A percentile compares a stretch with the other conserved stretches of the same genome.
phyloP scores from a whole-genome alignment of 2,797 vertebrate genomes.

The Valencia hispanica region DNA sequence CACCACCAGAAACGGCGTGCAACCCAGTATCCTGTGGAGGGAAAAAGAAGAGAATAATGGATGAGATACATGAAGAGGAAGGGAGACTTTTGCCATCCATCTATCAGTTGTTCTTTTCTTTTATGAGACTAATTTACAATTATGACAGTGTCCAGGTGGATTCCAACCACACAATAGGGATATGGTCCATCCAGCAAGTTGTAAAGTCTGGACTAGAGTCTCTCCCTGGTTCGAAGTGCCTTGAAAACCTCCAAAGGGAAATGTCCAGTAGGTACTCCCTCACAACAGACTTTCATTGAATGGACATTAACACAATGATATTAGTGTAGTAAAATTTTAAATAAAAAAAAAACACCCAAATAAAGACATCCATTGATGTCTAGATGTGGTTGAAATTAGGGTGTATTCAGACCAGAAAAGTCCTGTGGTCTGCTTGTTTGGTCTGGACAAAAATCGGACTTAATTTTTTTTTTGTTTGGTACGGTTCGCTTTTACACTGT shows the following conservation, averaged over 20 bases:
- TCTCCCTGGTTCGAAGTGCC: background rate
- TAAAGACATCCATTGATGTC: background rate
- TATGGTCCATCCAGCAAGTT: background rate
- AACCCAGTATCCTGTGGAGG: constrained; percentile 89
- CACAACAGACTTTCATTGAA: background rate
- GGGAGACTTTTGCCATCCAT: background rate
- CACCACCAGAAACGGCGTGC: constrained; percentile 87
- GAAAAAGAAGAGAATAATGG: background rate
- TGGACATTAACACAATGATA: background rate
- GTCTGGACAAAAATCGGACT: too few relatives aligned
- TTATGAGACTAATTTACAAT: background rate
- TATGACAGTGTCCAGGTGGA: background rate
- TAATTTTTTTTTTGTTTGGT: too few relatives aligned
- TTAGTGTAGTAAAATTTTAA: background rate
- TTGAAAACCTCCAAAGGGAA: background rate
- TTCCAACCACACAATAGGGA: too few relatives aligned
- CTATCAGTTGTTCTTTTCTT: background rate
- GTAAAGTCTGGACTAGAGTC: background rate
- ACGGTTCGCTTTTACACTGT: too few relatives aligned
- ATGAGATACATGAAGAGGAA: background rate
- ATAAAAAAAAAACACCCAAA: background rate
- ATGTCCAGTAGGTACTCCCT: background rate
- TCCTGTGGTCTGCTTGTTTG: too few relatives aligned
- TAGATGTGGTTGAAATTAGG: background rate
- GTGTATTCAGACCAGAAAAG: too few relatives aligned